These are phyloP conservation scores for Nothobranchius kuhntae DNA, from an alignment of 2,113 vertebrate species.

Conservation along the genomic window DNA sequence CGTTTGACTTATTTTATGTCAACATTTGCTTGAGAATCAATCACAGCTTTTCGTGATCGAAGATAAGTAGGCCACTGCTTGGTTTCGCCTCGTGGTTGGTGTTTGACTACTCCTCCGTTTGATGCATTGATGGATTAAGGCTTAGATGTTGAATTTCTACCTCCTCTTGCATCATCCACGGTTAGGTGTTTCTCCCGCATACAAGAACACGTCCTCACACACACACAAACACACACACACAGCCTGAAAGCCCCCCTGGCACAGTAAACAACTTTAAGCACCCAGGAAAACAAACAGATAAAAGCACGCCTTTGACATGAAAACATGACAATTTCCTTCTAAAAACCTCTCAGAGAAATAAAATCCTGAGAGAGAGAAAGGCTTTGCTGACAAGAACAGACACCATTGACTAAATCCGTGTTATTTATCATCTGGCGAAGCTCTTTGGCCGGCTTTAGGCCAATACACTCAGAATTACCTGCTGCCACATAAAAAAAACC, in stretches of 20 bases:
- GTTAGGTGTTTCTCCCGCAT: conserved; percentile 45
- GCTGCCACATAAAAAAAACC: conserved; percentile 67
- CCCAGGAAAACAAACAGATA: conserved; percentile 77
- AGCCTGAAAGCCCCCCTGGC: conserved; percentile 62
- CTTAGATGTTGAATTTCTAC: conserved; percentile 57
- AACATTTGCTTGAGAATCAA: conserved; percentile 76
- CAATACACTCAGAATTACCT: conserved; percentile 65
- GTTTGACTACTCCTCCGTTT: conserved; percentile 10
- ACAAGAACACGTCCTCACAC: conserved; percentile 19
- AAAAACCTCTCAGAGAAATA: conserved; percentile 72
- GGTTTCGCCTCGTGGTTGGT: conserved; percentile 10
- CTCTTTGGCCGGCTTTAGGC: conserved; percentile 67
- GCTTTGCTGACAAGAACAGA: conserved; percentile 70
- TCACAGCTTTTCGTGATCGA: conserved; percentile 70
- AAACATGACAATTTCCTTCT: conserved; percentile 75
- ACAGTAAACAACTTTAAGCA: conserved; percentile 76
- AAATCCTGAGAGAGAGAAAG: conserved; percentile 64
- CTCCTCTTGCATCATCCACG: conserved; percentile 70
- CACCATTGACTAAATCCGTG: conserved; percentile 72
- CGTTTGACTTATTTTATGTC: conserved; percentile 79
- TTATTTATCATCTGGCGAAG: conserved; percentile 70
- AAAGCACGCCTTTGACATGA: conserved; percentile 76
- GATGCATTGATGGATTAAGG: conserved; percentile 31
- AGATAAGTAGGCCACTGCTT: conserved; percentile 69
- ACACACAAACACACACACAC: conserved; percentile 10